Evolutionary conservation across 2,888 invertebrate genomes (phyloP), one percentile per base, ranked within the genome.

Genomic region (Zeuzera pyrina): DNA sequence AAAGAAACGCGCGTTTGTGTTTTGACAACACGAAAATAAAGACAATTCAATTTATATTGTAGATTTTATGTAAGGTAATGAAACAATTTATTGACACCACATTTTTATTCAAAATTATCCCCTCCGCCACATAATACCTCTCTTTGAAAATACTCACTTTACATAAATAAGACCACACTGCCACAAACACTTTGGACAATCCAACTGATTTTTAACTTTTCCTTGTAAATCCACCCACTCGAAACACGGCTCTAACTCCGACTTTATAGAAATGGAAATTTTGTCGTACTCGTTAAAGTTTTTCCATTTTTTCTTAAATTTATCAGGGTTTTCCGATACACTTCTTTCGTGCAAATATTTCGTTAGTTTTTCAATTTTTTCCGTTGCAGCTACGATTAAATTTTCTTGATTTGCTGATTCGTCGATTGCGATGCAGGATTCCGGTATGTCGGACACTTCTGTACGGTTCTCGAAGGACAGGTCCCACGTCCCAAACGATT

Each of bases 281-380:
- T 59, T 56, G 38, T 56, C 55, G 30, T 36, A 43, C 43, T 62
- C 62, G 31, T 52, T 36, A 40, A 57, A 63, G 43, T 61, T 71
- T 72, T 74, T 63, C 77, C 78, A 78, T 64, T 76, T 74, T 73
- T 62, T 59, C 40, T 41, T 25, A 15, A 28, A 22, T 39, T 49
- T 56, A 61, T 62, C 54, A 38, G 42, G 40, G 14, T 32, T 33
- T 30, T 39, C 36, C 13, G 42, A 35, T 21, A 39, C 39, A 14
- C 41, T 31, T 39, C 52, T 52, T 43, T 58, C 62, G 29, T 71
- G 65, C 34, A 78, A 49, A 42, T 78, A 79, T 67, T 76, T 77
- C 41, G 79, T 78, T 31, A 79, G 70, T 65, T 78, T 81, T 81
- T 64, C 79, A 15, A 79, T 79, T 79, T 81, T 81, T 81, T 79